Conservation (phyloP, 2,113 vertebrate species). For the Alectura lathami region DNA sequence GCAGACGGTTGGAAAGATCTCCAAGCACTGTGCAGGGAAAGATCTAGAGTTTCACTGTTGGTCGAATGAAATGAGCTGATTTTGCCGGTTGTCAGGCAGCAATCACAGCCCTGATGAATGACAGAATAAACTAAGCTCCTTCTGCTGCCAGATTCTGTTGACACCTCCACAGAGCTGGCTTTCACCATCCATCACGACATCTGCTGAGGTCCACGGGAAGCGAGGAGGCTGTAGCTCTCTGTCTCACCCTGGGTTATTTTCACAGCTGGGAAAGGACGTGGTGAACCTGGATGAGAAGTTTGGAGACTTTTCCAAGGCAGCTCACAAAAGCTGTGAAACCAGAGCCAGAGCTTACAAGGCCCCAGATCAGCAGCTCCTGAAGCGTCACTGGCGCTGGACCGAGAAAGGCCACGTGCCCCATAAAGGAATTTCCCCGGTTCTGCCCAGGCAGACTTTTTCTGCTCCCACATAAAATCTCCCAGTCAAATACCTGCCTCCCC, state of each 20-base stretch:
- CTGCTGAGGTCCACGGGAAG: slow-evolving; percentile 45
- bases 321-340: slow-evolving; percentile 29
- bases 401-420: background rate
- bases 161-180: slow-evolving; percentile 48
- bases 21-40: background rate
- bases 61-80: slow-evolving; percentile 21
- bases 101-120: slow-evolving; percentile 46
- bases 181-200: slow-evolving; percentile 35
- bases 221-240: background rate
- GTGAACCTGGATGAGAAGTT: background rate
- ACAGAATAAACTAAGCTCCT: slow-evolving; percentile 22
- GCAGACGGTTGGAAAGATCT: background rate
- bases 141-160: slow-evolving; percentile 52
- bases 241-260: slow-evolving; percentile 61
- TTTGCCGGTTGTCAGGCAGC: slow-evolving; percentile 56
- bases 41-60: slow-evolving; percentile 5
- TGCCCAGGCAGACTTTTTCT: slow-evolving; percentile 7
- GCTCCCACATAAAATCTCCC: background rate
- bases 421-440: slow-evolving; percentile 17
- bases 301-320: slow-evolving; percentile 31
- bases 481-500: background rate
- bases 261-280: slow-evolving; percentile 47
- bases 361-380: slow-evolving; percentile 6
- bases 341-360: background rate
- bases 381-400: slow-evolving; percentile 14